Base-by-base conservation (phyloP, 2,113 vertebrate genomes). In the Polypterus bichir region DNA sequence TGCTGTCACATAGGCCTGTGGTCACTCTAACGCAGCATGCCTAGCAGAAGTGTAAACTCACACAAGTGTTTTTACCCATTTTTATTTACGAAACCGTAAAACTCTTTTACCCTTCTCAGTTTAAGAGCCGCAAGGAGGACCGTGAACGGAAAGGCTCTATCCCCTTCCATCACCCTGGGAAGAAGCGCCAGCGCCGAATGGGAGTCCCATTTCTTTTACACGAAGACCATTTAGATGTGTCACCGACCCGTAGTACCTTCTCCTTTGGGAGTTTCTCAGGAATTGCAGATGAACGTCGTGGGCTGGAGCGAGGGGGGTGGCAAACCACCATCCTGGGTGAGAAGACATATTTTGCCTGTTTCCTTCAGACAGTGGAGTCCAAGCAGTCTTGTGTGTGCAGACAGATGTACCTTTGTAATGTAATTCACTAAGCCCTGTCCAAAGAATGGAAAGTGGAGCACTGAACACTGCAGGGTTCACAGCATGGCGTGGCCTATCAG, bases 201-300 rank as follows among this genome's bases (percentile, higher is more conserved):
- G 97, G 97, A 0, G 84, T 98, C 3, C 97, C 97, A 0, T 99
- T 97, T 78, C 82, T 98, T 44, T 85, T 95, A 10, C 97, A 98
- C 0, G 97, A 99, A 45, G 95, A 98, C 61, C 92, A 97, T 68
- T 69, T 97, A 71, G 97, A 99, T 9, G 94, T 98, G 9, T 99
- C 95, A 0, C 96, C 97, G 3, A 99, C 97, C 2, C 91, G 95
- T 49, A 98, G 95, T 81, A 91, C 93, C 1, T 99, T 99, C 78
- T 98, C 97, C 60, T 99, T 99, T 0, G 90, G 93, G 4, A 97
- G 95, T 69, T 94, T 99, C 81, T 96, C 94, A 27, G 96, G 92
- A 4, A 81, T 93, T 0, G 94, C 93, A 1, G 96, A 99, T 27
- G 96, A 99, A 46, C 84, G 92, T 2, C 85, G 94, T 11, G 68